Evolutionary conservation across 2,888 invertebrate genomes (phyloP).

Genomic region (Parochlus steinenii): DNA sequence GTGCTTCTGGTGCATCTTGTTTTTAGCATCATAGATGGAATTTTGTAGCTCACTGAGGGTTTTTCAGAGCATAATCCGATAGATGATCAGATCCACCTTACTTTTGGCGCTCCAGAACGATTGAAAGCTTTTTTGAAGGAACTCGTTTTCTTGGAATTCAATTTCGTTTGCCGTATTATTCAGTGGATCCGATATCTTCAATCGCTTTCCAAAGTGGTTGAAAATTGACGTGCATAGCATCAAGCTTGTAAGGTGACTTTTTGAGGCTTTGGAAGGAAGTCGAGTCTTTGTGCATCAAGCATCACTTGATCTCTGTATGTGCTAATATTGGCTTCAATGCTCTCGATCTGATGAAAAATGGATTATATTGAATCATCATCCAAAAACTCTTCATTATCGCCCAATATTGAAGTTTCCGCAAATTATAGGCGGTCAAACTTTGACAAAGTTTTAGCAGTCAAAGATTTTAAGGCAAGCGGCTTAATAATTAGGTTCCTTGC

Average conservation of each 20-base stretch:
- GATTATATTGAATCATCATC: slow-evolving; percentile 35
- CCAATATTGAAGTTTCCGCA: no score
- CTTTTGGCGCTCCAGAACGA: no score
- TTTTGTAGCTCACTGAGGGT: no score
- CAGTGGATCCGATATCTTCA: slow-evolving; percentile 49
- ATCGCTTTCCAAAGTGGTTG: slow-evolving; percentile 78
- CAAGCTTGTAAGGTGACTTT: slow-evolving; percentile 39
- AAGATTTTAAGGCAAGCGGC: no score
- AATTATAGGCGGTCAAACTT: slow-evolving; percentile 30
- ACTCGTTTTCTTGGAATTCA: no score
- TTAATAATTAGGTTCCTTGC: slow-evolving; percentile 32
- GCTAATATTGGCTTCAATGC: slow-evolving; percentile 50
- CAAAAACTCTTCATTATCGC: slow-evolving; percentile 12
- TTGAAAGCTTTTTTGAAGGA: no score
- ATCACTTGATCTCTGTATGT: slow-evolving; percentile 65
- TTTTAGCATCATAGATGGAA: no score
- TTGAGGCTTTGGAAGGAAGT: slow-evolving; percentile 36
- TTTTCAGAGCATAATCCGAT: no score
- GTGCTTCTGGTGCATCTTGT: no score
- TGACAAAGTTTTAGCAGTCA: slow-evolving; percentile 44
- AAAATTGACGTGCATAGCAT: slow-evolving; percentile 71
- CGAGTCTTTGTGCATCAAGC: slow-evolving; percentile 52
- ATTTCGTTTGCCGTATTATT: no score
- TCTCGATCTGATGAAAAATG: slow-evolving; percentile 53
- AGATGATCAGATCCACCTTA: no score